phyloP scores from a whole-genome alignment of 1,140 invertebrate genomes.

The Drosophila sulfurigaster region DNA sequence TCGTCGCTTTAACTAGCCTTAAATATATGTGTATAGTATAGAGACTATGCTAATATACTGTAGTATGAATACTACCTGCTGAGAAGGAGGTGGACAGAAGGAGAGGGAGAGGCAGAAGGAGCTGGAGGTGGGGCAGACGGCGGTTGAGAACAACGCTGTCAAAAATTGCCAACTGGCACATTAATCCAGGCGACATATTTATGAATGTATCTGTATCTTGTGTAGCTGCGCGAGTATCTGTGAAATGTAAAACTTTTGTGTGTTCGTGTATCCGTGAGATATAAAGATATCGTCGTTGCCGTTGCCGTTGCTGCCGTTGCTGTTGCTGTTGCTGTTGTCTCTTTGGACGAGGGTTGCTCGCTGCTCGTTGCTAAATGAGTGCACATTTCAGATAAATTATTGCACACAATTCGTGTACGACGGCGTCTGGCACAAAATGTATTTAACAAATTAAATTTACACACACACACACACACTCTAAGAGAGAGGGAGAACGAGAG shows the following conservation, averaged over 20 bases:
- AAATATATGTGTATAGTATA: not conserved
- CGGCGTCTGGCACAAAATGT: constrained; percentile 71
- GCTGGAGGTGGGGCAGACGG: constrained; percentile 18
- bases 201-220: constrained; percentile 70
- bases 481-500: constrained; percentile 7
- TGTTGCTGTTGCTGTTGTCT: constrained; percentile 21
- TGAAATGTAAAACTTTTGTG: constrained; percentile 49
- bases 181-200: constrained; percentile 83
- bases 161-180: constrained; percentile 81
- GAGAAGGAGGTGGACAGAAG: not conserved
- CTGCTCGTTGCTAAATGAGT: constrained; percentile 75
- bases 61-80: not conserved
- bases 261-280: constrained; percentile 73
- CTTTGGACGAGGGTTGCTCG: constrained; percentile 77
- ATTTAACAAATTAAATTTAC: constrained; percentile 84
- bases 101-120: not conserved
- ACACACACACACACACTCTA: constrained; percentile 56
- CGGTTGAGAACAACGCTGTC: constrained; percentile 68
- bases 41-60: not conserved
- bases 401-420: constrained; percentile 79
- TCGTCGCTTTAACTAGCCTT: not conserved
- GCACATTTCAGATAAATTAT: constrained; percentile 84
- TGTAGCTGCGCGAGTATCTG: constrained; percentile 41
- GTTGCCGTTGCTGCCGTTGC: constrained; percentile 3
- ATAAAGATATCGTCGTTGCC: constrained; percentile 71